These are phyloP conservation scores for Adineta ricciae DNA, from an alignment of 2,888 invertebrate species.

Conservation along the genomic window DNA sequence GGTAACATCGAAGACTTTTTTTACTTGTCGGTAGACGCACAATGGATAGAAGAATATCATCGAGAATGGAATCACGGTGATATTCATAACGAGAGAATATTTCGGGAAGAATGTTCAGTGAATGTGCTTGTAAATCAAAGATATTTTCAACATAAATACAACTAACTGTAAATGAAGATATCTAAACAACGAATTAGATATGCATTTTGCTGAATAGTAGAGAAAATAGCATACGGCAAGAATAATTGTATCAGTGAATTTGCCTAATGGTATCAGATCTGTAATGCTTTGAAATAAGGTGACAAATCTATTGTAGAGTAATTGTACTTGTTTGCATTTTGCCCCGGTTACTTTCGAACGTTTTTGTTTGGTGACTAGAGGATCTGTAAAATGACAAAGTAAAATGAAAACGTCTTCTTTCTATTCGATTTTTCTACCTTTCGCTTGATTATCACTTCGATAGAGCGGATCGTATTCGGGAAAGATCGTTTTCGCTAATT, in stretches of 20 bases:
- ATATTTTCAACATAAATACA: conserved; percentile 98
- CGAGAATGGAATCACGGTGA: conserved; percentile 78
- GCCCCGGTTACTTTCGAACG: conserved; percentile 59
- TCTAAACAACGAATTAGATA: conserved; percentile 57
- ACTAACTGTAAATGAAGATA: conserved; percentile 84
- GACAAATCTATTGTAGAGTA: conserved; percentile 75
- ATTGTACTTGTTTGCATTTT: conserved; percentile 60
- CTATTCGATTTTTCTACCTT: not conserved
- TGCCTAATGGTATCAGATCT: conserved; percentile 78
- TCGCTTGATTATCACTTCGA: conserved; percentile 39
- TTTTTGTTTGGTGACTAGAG: conserved; percentile 43
- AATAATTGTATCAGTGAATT: conserved; percentile 79
- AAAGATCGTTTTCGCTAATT: conserved; percentile 86
- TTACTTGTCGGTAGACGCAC: conserved; percentile 92
- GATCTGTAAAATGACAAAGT: conserved; percentile 33
- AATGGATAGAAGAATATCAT: conserved; percentile 91
- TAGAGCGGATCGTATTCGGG: conserved; percentile 93
- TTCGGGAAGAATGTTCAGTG: conserved; percentile 81
- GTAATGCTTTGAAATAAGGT: conserved; percentile 73
- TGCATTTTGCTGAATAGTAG: not conserved
- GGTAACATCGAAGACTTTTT: conserved; percentile 78
- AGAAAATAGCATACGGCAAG: not conserved
- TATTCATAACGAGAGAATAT: conserved; percentile 92
- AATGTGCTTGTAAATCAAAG: conserved; percentile 84
- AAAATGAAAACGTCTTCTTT: too few species aligned